Percentiles rank a stretch among this genome's conserved stretches.
Conservation (phyloP, 2,113 vertebrate genomes). For the Cyprinodon brontotheroides region DNA sequence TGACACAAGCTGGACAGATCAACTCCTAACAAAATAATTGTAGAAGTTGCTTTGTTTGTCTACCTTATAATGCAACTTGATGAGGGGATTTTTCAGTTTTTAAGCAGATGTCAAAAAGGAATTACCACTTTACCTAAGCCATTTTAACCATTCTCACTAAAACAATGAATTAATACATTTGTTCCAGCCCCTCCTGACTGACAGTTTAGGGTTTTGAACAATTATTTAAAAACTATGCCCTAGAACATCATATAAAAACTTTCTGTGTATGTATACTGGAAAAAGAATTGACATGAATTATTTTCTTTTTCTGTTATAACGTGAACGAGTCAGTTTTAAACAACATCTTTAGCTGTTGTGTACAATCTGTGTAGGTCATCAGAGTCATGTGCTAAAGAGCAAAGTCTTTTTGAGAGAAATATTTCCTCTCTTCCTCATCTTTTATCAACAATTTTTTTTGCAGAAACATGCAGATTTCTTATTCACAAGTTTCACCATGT, state of each 20-base stretch:
- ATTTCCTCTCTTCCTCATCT: conserved; percentile 5
- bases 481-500: conserved; percentile 60
- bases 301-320: neutral
- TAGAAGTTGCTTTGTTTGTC: no score
- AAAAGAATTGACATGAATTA: neutral
- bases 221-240: no score
- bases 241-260: no score
- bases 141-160: no score
- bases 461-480: conserved; percentile 41
- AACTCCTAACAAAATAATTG: neutral
- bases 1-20: neutral
- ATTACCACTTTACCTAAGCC: no score
- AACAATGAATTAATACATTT: no score
- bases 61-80: neutral
- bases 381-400: conserved; percentile 10
- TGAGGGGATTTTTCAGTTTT: neutral
- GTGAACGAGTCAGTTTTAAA: conserved; percentile 2
- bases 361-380: conserved; percentile 16
- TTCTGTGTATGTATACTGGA: neutral
- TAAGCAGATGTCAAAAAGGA: neutral
- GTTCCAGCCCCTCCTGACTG: no score
- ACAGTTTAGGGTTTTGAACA: no score
- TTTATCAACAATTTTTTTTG: conserved; percentile 39
- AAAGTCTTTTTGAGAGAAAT: conserved; percentile 18
- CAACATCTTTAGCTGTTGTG: conserved; percentile 10